Conservation (phyloP, 1,140 invertebrate species). For the Lanistes nyassanus region DNA sequence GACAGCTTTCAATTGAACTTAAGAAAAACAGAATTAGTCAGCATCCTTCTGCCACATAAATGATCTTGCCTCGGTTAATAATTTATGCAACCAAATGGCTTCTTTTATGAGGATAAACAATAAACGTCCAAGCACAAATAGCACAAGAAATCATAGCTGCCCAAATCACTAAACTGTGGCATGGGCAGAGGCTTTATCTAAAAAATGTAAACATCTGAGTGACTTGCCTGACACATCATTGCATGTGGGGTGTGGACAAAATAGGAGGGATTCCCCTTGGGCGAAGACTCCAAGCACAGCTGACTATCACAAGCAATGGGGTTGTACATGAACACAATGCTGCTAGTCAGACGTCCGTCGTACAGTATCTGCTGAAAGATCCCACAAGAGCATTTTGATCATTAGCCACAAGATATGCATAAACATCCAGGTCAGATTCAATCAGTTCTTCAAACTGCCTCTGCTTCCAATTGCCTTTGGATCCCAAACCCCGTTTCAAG, state of each 20-base stretch:
- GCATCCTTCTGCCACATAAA: no score
- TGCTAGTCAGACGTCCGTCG: slow-evolving; percentile 95
- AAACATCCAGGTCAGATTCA: background rate
- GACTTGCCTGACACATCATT: slow-evolving; percentile 93
- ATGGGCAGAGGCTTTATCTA: background rate
- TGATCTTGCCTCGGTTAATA: no score
- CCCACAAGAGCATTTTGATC: background rate
- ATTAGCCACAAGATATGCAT: no score
- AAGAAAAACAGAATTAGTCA: no score
- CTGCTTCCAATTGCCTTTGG: no score
- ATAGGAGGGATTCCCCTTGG: slow-evolving; percentile 95
- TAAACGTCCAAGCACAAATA: no score
- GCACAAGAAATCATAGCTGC: no score
- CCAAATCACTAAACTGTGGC: no score
- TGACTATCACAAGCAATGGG: slow-evolving; percentile 97
- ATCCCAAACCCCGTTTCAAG: no score
- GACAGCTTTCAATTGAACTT: no score
- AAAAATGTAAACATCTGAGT: background rate
- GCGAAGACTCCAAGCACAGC: slow-evolving; percentile 92
- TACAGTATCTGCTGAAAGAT: slow-evolving; percentile 85
- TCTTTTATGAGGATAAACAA: background rate
- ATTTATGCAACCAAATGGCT: background rate
- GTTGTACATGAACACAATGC: slow-evolving; percentile 99
- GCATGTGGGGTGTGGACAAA: slow-evolving; percentile 99
- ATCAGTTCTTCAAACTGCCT: background rate